Base-by-base conservation (phyloP, 1,140 invertebrate species). In the Cydia fagiglandana region DNA sequence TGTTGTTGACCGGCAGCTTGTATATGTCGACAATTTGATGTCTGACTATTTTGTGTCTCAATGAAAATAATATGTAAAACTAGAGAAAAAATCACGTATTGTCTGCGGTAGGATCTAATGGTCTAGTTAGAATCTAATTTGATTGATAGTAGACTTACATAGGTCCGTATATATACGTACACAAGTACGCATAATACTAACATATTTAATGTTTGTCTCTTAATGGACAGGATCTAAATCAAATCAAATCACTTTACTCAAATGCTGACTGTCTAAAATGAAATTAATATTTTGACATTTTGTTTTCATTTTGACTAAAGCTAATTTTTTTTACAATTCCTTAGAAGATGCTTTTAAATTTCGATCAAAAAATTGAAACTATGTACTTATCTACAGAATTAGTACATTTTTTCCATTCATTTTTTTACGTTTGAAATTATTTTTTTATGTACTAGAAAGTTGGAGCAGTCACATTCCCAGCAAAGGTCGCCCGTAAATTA, bases 401-500 rank as follows among this genome's bases (percentile, higher is more conserved):
- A n/a, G 17, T 53, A 45, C 12, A 45, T 12, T 47, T 15, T 3
- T 47, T 0, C 20, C 20, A 61, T 24, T 24, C 2, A 61, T 61
- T 9, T 61, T 61, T 20, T 61, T 20, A 61, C 4, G 6, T 56
- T 56, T 56, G n/a, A 17, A 56, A 61, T 17, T 12, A 61, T 10
- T 41, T 9, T 24, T 61, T 61, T 24, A 61, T 24, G 20, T 2
- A 61, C 30, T 45, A 70, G 66, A 70, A 70, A 70, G 66, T 70
- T 38, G 4, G 66, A 70, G 15, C 64, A 70, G 66, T 70, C 66
- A 34, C 34, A 70, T 70, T 70, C 34, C 10, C 4, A 45, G 15
- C 34, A 70, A 70, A 70, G 66, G 66, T 41, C 34, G 66, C 30
- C 7, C 30, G 30, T 70, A 70, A 70, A 70, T 70, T 70, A 70